A percentile compares a stretch with the other conserved stretches of the same genome.
Conservation (phyloP, 2,113 vertebrate genomes). For the Brachypodius melanocephalos region DNA sequence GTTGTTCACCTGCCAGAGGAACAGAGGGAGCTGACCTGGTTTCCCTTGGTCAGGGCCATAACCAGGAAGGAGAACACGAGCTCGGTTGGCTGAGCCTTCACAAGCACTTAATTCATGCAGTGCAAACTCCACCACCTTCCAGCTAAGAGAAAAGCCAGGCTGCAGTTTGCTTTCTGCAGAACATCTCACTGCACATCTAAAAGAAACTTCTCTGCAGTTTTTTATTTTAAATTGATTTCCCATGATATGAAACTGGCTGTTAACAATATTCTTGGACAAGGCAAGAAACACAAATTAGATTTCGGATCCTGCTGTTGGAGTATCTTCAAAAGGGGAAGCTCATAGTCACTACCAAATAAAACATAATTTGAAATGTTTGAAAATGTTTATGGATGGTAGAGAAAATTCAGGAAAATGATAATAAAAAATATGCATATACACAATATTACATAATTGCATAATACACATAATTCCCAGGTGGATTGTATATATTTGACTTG, state of each 20-base stretch:
- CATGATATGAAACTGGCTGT: not conserved
- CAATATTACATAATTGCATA: not conserved
- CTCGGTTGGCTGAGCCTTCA: not conserved
- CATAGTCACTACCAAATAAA: not conserved
- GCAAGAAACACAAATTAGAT: not conserved
- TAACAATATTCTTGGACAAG: not conserved
- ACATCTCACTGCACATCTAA: not conserved
- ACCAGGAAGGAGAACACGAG: not conserved
- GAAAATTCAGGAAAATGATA: not conserved
- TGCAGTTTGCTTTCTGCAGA: not conserved
- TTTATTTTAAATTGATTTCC: not conserved
- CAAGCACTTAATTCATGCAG: not conserved
- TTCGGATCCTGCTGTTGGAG: not conserved
- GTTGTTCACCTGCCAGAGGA: conserved; percentile 11
- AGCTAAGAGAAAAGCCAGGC: not conserved
- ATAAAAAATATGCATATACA: not conserved
- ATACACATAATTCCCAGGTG: not conserved
- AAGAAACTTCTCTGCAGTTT: not conserved
- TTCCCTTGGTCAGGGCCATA: not conserved
- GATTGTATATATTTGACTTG: not conserved
- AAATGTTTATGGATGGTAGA: not conserved
- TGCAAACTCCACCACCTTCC: not conserved
- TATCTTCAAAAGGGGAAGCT: not conserved
- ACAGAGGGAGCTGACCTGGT: conserved; percentile 14
- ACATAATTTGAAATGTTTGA: not conserved